Evolutionary conservation across 1,140 invertebrate genomes (phyloP), one percentile per base, ranked within the genome.

Genomic region (Cepaea nemoralis): DNA sequence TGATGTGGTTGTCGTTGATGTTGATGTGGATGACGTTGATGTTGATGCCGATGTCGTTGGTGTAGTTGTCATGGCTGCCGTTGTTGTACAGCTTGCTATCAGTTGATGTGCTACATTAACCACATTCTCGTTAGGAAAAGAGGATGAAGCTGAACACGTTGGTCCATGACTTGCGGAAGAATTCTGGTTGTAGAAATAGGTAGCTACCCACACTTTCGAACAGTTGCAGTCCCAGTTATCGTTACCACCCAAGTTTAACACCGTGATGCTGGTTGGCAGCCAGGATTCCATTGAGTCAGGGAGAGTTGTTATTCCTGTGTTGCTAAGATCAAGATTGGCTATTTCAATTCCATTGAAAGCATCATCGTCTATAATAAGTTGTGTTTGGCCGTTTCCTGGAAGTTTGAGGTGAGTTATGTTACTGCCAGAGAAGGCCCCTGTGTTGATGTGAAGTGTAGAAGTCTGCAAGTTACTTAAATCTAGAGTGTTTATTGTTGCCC

Each of bases 381-480:
- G 27, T 31, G n/a, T 27, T 63, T 63, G 59, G 0, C 59, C 59
- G 22, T 63, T 63, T 63, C 59, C 59, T 27, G 59, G 77, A 84
- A 50, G 22, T 70, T 75, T 71, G 85, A 27, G 19, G 82, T 31
- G 14, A 48, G 73, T 35, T 75, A 67, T 66, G 80, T 80, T 69
- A 67, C 48, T 67, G 63, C 73, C 35, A 87, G 73, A 77, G 83
- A 81, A 5, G n/a, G 50, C 50, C 73, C 35, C 81, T 85, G 77
- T 10, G 66, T 81, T 40, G 55, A 33, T 27, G n/a, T 86, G 87
- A 33, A 89, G 45, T 35, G 85, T 81, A 2, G 63, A 76, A 31
- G 86, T 69, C 0, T 2, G 27, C 5, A 55, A 63, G 35, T 63
- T 40, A 24, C 50, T 37, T 22, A 77, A n/a, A 35, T 63, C 39